Conservation (phyloP, 2,113 vertebrate species). For the Atlantisia rogersi region DNA sequence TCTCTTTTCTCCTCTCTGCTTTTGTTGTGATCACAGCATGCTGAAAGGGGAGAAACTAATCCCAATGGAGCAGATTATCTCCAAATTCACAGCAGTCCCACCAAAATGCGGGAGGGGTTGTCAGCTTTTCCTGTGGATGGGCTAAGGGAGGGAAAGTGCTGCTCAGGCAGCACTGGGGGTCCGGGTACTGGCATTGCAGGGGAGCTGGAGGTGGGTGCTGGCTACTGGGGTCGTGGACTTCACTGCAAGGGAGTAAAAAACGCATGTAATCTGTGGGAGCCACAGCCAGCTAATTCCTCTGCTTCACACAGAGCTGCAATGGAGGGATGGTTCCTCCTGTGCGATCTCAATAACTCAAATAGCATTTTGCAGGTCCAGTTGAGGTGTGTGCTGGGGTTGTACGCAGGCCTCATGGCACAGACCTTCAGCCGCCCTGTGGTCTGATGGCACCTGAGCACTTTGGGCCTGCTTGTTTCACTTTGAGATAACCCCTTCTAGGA, state of each 20-base stretch:
- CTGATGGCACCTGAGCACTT: not conserved
- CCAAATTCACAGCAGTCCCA: accelerated
- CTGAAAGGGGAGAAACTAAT: not conserved
- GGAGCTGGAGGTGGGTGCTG: not conserved
- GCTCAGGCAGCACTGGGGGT: not conserved
- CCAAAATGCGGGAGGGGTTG: not conserved
- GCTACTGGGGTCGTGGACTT: not conserved
- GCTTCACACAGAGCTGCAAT: not conserved
- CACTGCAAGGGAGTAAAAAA: not conserved
- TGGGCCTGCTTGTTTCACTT: not conserved
- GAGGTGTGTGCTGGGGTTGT: accelerated
- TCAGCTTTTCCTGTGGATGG: not conserved
- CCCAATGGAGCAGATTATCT: not conserved
- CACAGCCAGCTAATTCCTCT: not conserved
- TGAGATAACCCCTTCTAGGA: not conserved
- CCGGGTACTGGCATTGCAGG: not conserved
- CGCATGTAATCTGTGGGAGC: accelerated
- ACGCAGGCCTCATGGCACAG: not conserved
- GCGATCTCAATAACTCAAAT: not conserved
- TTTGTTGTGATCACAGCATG: not conserved
- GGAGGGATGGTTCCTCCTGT: not conserved
- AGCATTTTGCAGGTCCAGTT: accelerated
- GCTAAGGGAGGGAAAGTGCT: not conserved
- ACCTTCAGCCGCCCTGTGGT: not conserved
- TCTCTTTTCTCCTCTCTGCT: not conserved